These are phyloP conservation scores for Phalacrocorax pelagicus DNA, from an alignment of 2,113 vertebrate genomes.

Conservation along the genomic window DNA sequence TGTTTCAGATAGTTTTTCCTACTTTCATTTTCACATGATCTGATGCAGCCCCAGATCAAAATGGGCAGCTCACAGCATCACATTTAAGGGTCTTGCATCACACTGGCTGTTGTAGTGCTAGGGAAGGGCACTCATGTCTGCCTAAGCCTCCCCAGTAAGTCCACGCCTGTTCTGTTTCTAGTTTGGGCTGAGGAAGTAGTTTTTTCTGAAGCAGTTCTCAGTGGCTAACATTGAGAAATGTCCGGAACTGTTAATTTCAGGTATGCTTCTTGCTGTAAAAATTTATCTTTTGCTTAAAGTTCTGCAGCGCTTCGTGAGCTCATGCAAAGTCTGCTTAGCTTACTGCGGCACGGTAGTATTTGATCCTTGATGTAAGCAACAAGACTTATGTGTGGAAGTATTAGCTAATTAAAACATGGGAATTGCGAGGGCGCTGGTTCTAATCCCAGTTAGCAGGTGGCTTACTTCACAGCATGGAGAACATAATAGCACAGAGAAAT, in stretches of 20 bases:
- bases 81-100: neutral
- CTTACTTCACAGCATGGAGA: neutral
- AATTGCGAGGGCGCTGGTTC: neutral
- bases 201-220: neutral
- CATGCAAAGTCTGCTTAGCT: neutral
- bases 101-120: fast-evolving
- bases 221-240: neutral
- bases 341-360: neutral
- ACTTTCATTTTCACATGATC: neutral
- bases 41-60: neutral
- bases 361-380: neutral
- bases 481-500: neutral
- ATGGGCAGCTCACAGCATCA: neutral
- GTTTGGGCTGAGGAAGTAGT: neutral
- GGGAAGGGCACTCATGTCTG: neutral
- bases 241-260: neutral
- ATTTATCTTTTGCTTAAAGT: neutral
- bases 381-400: neutral
- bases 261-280: neutral
- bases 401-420: constrained; percentile 1
- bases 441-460: neutral
- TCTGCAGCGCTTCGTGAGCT: neutral
- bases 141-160: neutral
- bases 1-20: neutral
- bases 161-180: neutral